Base-by-base conservation (phyloP, 92 coral and sea anemone genomes). In the Bergia puertoricense region DNA sequence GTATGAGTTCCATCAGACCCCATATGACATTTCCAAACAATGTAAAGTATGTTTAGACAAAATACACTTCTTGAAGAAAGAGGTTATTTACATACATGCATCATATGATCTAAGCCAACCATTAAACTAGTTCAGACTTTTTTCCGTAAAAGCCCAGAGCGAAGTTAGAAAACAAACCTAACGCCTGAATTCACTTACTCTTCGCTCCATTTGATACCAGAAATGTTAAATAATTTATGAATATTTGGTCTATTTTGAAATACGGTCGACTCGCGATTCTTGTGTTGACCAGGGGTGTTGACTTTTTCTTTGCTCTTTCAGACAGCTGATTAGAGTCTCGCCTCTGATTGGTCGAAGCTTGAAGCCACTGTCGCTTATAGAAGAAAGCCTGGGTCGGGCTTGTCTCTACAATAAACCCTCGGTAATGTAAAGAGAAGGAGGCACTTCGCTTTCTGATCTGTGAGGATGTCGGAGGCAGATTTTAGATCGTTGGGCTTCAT, bases 401-500 rank as follows among this genome's bases (percentile, higher is more conserved):
- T 41, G 1, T 67, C 20, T 65, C 67, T 67, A 30, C 9, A 45
- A 68, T 69, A 68, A 44, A 46, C 38, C 36, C 78, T 1, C 37
- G 40, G 51, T 42, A 42, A 20, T 30, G 23, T 8, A 23, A 22
- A 41, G 37, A 5, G 30, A 84, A 71, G 79, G 51, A 84, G 68
- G 87, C 37, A 56, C 9, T 84, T 36, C 48, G 78, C 48, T 51
- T 36, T 62, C 69, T 40, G 67, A 48, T 13, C 11, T 84, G 71
- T 16, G 87, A 84, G 39, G 82, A 90, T 92, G 94, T 81, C 90
- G 88, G 86, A 71, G 40, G 81, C 54, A 0, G 98, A 95, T 85
- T 95, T 93, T 74, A 87, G 90, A 46, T 87, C 92, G 59, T 90
- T 95, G 90, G 88, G 83, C 46, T 95, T 95, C 88, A 84, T 85